Conservation (phyloP, 2,113 vertebrate species). For the Laticauda laticaudata region DNA sequence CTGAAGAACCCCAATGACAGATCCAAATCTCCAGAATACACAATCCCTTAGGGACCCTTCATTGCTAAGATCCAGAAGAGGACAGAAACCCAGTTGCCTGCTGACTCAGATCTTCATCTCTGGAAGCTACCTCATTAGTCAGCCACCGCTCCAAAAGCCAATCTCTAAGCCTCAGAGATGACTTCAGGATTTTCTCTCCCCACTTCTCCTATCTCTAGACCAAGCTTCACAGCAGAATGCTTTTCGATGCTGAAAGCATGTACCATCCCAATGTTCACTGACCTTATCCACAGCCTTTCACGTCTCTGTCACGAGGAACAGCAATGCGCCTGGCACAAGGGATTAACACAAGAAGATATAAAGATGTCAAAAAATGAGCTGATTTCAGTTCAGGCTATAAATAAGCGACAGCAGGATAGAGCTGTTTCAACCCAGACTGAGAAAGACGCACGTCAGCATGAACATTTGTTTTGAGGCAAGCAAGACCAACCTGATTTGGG, state of each 20-base stretch:
- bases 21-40: constrained; percentile 25
- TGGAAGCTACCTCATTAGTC: background rate
- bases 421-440: background rate
- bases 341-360: background rate
- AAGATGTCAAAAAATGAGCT: constrained; percentile 5
- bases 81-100: constrained; percentile 27
- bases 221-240: background rate
- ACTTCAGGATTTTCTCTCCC: background rate
- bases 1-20: constrained; percentile 28
- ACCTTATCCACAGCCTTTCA: background rate
- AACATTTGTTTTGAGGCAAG: background rate
- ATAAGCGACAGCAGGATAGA: background rate
- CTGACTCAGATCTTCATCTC: background rate
- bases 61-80: background rate
- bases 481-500: background rate
- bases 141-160: constrained; percentile 10
- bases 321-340: background rate
- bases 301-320: background rate
- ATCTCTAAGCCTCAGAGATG: background rate
- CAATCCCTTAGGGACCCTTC: constrained; percentile 15
- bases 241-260: rapidly evolving
- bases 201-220: background rate
- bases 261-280: background rate
- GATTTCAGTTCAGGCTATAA: background rate
- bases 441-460: no score